Conservation (phyloP, 2,888 invertebrate genomes). For the Resseliella maxima region DNA sequence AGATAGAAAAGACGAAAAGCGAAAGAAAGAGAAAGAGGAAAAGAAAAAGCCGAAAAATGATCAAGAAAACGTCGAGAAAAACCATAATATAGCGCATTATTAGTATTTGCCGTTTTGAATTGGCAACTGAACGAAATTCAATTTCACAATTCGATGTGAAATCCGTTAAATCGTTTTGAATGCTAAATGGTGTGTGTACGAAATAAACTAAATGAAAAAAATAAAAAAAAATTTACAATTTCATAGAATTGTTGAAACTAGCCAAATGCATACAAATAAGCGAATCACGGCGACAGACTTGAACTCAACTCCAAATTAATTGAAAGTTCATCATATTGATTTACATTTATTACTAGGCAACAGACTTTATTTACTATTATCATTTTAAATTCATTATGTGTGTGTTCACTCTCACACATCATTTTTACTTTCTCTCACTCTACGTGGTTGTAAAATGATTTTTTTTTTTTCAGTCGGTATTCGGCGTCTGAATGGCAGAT, state of each 20-base stretch:
- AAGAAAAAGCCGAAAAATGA: too few relatives aligned
- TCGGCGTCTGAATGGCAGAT: neutral
- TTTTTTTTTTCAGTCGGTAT: neutral
- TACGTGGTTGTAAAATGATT: neutral
- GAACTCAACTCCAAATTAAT: constrained; percentile 19
- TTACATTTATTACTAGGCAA: constrained; percentile 22
- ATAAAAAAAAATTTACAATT: constrained; percentile 15
- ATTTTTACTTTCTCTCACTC: too few relatives aligned
- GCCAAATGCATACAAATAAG: neutral
- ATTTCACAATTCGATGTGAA: neutral
- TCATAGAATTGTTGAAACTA: neutral
- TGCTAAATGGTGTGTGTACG: constrained; percentile 22
- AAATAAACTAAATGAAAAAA: constrained; percentile 38
- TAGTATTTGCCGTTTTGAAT: neutral
- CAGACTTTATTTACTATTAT: neutral
- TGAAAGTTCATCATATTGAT: constrained; percentile 47
- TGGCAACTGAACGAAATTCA: neutral
- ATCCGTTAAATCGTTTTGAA: neutral
- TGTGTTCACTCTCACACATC: too few relatives aligned
- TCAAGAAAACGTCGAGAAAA: too few relatives aligned
- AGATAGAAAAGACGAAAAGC: too few relatives aligned
- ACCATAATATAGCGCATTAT: neutral
- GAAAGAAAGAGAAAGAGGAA: too few relatives aligned
- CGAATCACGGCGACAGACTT: neutral
- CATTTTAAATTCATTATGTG: neutral